These are phyloP conservation scores for Drosophila ironensis DNA, from an alignment of 1,140 invertebrate species.

Conservation along the genomic window DNA sequence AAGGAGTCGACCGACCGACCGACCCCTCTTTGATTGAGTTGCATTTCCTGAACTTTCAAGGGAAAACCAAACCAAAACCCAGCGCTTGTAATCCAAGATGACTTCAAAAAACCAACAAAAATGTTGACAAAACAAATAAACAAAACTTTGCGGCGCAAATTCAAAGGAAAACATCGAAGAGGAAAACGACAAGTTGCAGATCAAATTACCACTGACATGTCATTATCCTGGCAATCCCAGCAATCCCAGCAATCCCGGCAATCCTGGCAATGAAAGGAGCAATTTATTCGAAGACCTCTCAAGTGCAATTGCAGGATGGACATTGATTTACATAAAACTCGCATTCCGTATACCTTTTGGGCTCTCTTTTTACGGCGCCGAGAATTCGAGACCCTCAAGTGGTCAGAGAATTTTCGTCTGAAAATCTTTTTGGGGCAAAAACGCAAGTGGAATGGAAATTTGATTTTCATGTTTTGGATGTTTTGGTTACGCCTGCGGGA, in stretches of 20 bases:
- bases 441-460: constrained; percentile 68
- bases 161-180: constrained; percentile 54
- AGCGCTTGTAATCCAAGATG: constrained; percentile 56
- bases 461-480: constrained; percentile 79
- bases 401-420: constrained; percentile 9
- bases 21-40: constrained; percentile 58
- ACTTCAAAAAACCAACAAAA: constrained; percentile 49
- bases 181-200: constrained; percentile 46
- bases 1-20: no score
- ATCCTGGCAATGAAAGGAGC: background rate
- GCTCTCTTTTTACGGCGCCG: constrained; percentile 4
- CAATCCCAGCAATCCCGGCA: background rate
- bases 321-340: constrained; percentile 65
- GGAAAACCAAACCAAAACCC: constrained; percentile 39
- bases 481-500: constrained; percentile 42
- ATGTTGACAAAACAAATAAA: constrained; percentile 79
- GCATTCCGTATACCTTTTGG: constrained; percentile 28
- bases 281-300: constrained; percentile 24
- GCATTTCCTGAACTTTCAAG: constrained; percentile 70
- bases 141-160: constrained; percentile 55
- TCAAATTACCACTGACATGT: constrained; percentile 55
- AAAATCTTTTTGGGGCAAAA: no score
- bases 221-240: constrained; percentile 54
- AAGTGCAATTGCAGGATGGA: constrained; percentile 35
- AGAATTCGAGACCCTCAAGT: constrained; percentile 21